Evolutionary conservation across 2,113 vertebrate species (phyloP), one percentile per base, ranked within the genome.

Genomic region (Triplophysa siluroides): DNA sequence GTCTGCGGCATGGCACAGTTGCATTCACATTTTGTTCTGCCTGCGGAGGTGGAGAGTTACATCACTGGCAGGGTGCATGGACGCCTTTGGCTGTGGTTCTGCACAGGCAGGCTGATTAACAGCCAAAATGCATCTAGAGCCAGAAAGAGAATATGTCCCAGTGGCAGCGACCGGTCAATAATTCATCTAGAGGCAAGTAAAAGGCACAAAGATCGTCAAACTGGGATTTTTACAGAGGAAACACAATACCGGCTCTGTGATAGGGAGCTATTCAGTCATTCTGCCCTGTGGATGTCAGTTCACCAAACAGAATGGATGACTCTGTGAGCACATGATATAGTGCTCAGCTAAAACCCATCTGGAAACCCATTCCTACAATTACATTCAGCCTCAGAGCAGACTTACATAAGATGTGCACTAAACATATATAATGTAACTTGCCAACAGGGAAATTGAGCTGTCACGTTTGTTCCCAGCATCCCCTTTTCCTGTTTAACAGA

Each of bases 111-210:
- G 77, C 88, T 91, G 88, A 91, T 91, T 91, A 90, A 81, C 77
- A 87, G 86, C 85, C 88, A 78, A 84, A 87, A 87, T 24, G 83
- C 85, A 83, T 85, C 81, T 81, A 78, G 84, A 88, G 88, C 89
- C 88, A 88, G 89, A 91, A 89, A 90, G 88, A 26, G 87, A 90
- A 92, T 86, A 88, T 86, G 81, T 90, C 86, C 86, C 86, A 85
- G 78, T 24, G 84, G 87, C 78, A 81, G 85, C 70, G 16, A 70
- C 23, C 47, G 78, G 85, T 87, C 87, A 88, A 86, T 88, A 82
- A 87, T 89, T 65, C 74, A 87, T 82, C 61, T 73, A 65, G 47
- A 65, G 54, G 26, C 47, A 45, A 74, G 78, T 43, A 43, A 72
- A 80, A 66, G 45, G 61, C 41, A 58, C 63, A 78, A 83, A 76